Evolutionary conservation across 2,113 vertebrate species (phyloP).

Genomic region (Acanthochromis polyacanthus): DNA sequence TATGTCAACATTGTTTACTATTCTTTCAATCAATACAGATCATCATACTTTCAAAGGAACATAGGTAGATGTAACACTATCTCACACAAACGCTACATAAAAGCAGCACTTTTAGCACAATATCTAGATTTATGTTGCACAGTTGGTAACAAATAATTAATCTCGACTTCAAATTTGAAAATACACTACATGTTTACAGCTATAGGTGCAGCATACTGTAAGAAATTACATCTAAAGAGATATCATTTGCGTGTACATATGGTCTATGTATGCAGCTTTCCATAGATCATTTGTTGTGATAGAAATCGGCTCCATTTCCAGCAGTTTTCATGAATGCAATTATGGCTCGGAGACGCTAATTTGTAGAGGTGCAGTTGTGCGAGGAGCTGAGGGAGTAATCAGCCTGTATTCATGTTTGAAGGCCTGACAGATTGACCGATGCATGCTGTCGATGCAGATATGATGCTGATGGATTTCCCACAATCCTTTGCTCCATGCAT

Average conservation of each 20-base stretch:
- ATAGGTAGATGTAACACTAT: constrained; percentile 4
- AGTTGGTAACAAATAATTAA: not conserved
- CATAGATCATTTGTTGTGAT: constrained; percentile 49
- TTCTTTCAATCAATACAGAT: constrained; percentile 23
- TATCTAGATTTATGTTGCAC: constrained; percentile 10
- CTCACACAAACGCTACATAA: not conserved
- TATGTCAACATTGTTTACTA: constrained; percentile 18
- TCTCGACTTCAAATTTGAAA: constrained; percentile 12
- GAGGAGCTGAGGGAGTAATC: constrained; percentile 72
- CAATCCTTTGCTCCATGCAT: constrained; percentile 72
- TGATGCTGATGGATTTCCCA: constrained; percentile 80
- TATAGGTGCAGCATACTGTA: not conserved
- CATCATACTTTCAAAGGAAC: constrained; percentile 13
- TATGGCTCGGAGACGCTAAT: constrained; percentile 73
- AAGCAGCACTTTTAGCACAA: not conserved
- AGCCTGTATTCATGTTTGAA: constrained; percentile 74
- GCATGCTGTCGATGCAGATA: constrained; percentile 70
- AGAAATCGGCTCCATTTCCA: constrained; percentile 58
- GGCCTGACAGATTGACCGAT: constrained; percentile 78
- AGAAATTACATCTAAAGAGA: constrained; percentile 5
- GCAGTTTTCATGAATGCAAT: constrained; percentile 69
- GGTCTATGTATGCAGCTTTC: constrained; percentile 16
- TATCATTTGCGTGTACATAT: constrained; percentile 11
- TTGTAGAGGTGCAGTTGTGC: constrained; percentile 63
- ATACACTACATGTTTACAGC: not conserved